phyloP scores from a whole-genome alignment of 2,113 vertebrate species.

The Talpa occidentalis region DNA sequence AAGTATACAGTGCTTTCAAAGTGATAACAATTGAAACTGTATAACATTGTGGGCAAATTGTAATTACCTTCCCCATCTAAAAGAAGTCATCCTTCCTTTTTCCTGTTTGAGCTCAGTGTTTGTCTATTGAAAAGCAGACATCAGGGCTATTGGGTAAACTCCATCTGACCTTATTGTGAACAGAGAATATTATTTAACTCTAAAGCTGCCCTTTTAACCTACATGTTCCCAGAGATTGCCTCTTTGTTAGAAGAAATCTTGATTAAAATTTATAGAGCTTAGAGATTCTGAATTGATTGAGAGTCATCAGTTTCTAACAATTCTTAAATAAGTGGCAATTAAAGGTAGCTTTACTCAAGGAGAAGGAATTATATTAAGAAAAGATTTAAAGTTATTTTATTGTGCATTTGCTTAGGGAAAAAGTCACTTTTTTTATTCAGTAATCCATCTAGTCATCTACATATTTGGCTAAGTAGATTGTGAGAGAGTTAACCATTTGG shows the following conservation, averaged over 20 bases:
- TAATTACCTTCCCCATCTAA: constrained; percentile 30
- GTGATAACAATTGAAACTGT: not conserved
- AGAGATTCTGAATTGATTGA: constrained; percentile 28
- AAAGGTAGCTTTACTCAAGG: constrained; percentile 33
- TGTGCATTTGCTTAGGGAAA: constrained; percentile 1
- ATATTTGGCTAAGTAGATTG: not conserved
- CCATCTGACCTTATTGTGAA: constrained; percentile 59
- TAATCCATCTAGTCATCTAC: not conserved
- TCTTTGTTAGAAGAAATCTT: constrained; percentile 59
- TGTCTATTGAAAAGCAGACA: constrained; percentile 52
- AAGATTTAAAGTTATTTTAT: not conserved
- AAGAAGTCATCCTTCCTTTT: constrained; percentile 50
- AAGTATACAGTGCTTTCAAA: not conserved
- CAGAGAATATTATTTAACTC: constrained; percentile 67
- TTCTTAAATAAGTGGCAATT: constrained; percentile 48
- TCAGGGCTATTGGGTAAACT: constrained; percentile 47
- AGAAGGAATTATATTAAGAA: constrained; percentile 4
- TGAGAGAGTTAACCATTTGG: not conserved
- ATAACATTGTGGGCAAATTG: constrained; percentile 24
- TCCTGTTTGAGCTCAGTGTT: constrained; percentile 41
- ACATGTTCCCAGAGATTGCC: constrained; percentile 46
- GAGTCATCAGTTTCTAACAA: constrained; percentile 56
- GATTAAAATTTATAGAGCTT: constrained; percentile 60
- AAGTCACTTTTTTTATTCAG: not conserved
- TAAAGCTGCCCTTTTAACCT: constrained; percentile 64